These are phyloP conservation scores for Corticium candelabrum DNA, from an alignment of 37 sponge, comb jelly and placozoan genomes.

Conservation along the genomic window DNA sequence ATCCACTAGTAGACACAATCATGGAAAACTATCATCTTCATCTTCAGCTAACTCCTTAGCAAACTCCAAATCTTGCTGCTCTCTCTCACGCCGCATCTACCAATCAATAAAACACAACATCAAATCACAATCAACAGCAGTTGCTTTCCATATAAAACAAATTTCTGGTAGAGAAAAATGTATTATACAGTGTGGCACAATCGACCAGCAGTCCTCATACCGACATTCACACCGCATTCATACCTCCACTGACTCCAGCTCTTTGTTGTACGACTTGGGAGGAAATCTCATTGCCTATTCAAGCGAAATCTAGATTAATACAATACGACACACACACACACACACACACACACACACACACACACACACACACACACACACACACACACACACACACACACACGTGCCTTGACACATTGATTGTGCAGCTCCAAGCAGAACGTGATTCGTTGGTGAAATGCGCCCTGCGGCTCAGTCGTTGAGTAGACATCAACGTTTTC, in stretches of 20 bases:
- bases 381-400: too few species aligned
- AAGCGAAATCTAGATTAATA: not conserved
- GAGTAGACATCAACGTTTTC: slow-evolving; percentile 81
- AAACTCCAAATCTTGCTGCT: slow-evolving; percentile 76
- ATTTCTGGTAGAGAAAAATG: too few species aligned
- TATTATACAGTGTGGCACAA: too few species aligned
- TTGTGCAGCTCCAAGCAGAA: slow-evolving; percentile 93
- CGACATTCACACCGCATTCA: not conserved
- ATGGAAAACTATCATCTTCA: slow-evolving; percentile 51
- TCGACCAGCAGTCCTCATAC: too few species aligned
- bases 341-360: too few species aligned
- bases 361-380: too few species aligned
- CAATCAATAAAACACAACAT: not conserved
- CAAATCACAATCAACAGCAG: too few species aligned
- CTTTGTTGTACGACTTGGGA: slow-evolving; percentile 81
- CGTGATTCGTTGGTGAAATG: slow-evolving; percentile 80
- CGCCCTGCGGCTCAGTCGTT: slow-evolving; percentile 87
- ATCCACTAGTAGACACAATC: not conserved
- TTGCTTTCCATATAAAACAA: too few species aligned
- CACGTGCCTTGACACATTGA: slow-evolving; percentile 89
- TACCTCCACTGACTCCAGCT: slow-evolving; percentile 66
- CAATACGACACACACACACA: too few species aligned
- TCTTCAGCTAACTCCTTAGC: slow-evolving; percentile 86
- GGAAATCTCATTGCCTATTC: slow-evolving; percentile 68
- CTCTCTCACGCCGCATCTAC: slow-evolving; percentile 68